Evolutionary conservation across 2,797 vertebrate genomes (phyloP), one percentile per base, ranked within the genome.

Genomic region (Microctenopoma lineatum): DNA sequence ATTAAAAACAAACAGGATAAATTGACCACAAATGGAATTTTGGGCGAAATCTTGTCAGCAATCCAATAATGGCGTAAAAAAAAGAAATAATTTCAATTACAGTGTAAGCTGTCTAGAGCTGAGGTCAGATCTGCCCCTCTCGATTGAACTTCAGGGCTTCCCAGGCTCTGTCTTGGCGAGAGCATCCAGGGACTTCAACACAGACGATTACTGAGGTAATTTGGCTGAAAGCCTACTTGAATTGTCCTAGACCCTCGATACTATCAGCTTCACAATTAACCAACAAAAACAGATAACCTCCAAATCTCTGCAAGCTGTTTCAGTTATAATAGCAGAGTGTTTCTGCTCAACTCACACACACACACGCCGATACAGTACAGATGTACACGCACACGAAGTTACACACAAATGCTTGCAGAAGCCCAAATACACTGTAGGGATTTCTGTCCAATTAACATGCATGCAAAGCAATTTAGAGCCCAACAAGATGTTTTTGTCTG

Each of bases 371-470:
- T 76, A 80, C 77, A 79, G 78, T 78, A 71, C 64, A 48, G 72
- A 75, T 62, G 59, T 76, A 66, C 75, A 69, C 63, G 57, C 70
- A 50, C 50, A 3, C 10, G 54, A 70, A 88, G 78, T 83, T 77
- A 62, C 84, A 79, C 83, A 76, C 71, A 85, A 84, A 83, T 73
- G 86, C 82, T 81, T 47, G 65, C 62, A 58, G 88, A 84, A 84
- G 82, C 81, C 90, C 89, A 91, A 92, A 92, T 84, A 91, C 88
- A 94, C 93, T 93, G 91, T 87, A 80, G 93, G 93, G 94, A 94
- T 93, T 94, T 94, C 92, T 92, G 84, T 87, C 92, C 93, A 94
- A 94, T 95, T 94, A 95, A 94, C 92, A 95, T 94, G 93, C 93
- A 94, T 94, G 92, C 92, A 92, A 93, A 94, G 93, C 93, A 93